Conservation (phyloP, 2,797 vertebrate species). For the Myotis pilosus region DNA sequence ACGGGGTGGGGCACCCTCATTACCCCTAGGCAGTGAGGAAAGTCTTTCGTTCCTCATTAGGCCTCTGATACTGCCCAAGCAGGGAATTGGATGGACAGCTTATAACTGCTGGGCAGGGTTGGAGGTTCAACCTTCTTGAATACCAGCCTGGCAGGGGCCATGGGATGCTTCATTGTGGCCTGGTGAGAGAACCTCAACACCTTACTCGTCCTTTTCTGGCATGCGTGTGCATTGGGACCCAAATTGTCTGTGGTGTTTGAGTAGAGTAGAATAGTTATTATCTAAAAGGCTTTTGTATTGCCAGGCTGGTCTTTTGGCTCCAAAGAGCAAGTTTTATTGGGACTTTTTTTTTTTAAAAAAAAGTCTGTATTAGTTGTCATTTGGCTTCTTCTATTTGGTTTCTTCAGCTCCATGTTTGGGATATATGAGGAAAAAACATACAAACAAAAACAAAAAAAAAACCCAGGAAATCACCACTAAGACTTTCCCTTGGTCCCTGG, state of each 20-base stretch:
- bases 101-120: neutral
- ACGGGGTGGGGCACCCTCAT: neutral
- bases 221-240: too few relatives aligned
- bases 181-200: neutral
- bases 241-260: neutral
- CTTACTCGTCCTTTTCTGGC: neutral
- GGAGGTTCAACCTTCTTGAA: neutral
- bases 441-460: neutral
- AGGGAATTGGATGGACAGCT: neutral
- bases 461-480: neutral
- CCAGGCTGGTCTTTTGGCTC: neutral
- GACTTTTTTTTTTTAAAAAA: neutral
- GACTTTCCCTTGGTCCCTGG: neutral
- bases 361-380: neutral
- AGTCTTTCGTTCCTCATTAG: neutral
- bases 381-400: neutral
- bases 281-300: neutral
- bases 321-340: neutral
- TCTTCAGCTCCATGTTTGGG: neutral
- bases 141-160: rapidly evolving
- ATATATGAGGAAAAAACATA: neutral
- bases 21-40: neutral
- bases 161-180: rapidly evolving
- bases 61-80: neutral
- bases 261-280: neutral